Evolutionary conservation across 2,113 vertebrate species (phyloP), one percentile per base, ranked within the genome.

Genomic region (Centropus unirufus): DNA sequence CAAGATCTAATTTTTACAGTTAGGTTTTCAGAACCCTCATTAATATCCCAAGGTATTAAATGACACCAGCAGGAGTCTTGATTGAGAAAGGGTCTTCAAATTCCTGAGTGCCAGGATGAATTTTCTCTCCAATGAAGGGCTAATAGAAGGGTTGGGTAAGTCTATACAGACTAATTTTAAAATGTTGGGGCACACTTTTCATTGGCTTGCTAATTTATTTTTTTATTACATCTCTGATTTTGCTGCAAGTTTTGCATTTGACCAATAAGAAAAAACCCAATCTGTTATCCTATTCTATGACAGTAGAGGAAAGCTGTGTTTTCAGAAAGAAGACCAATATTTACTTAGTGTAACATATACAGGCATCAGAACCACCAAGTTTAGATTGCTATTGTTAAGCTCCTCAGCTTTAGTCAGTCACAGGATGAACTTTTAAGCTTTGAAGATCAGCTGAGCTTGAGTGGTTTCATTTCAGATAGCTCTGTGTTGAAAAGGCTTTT

Each of bases 281-380:
- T 62, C 27, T 26, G 39, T 67, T 68, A 66, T 90, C 58, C 19
- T 88, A 2, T 30, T 90, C 19, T 72, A 73, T 3, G 3, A 18
- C 9, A 47, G 39, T 70, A 42, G 61, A 49, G 52, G n/a, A 86
- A 91, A 83, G 74, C 70, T 92, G 66, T 72, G 51, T 90, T 96
- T 90, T 92, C 73, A 83, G 84, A 70, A 77, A 67, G 82, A 85
- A 4, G 12, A 57, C 55, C 92, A 94, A 96, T 79, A 96, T 93
- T 95, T 96, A 86, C 92, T 88, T 64, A 96, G 82, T 63, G 82
- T 94, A 97, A 81, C 83, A 86, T 83, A 92, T 66, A 61, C 49
- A 57, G 61, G 85, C 57, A 70, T 59, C 0, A 0, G 39, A 77
- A 80, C 75, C 2, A 11, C 75, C 61, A 59, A 55, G 63, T 92